Conservation (phyloP, 2,797 vertebrate genomes). For the Lophotriccus pileatus region DNA sequence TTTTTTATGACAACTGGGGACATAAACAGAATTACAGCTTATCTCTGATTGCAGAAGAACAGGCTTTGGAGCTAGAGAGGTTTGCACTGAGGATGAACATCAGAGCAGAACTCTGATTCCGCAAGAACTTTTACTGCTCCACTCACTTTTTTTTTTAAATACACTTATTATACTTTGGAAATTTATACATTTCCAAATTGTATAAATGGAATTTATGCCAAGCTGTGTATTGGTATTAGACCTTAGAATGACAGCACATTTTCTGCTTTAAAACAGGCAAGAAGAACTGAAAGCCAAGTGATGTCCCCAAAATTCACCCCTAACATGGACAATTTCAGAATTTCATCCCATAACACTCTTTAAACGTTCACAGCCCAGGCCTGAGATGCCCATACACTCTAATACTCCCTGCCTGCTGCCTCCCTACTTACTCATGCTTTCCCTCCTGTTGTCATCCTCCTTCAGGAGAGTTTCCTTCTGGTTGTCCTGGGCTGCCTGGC, state of each 20-base stretch:
- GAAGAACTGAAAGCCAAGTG: neutral
- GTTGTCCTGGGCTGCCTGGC: slow-evolving; percentile 84
- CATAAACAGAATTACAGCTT: neutral
- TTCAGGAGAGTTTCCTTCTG: slow-evolving; percentile 83
- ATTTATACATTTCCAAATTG: no score
- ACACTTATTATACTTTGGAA: neutral
- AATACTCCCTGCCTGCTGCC: neutral
- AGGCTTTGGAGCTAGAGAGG: neutral
- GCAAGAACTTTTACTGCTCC: neutral
- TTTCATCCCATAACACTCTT: neutral
- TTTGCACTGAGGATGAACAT: neutral
- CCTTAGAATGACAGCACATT: neutral
- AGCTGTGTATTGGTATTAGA: neutral
- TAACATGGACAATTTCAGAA: neutral
- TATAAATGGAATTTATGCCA: no score
- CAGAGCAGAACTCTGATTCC: neutral
- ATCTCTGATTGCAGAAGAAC: neutral
- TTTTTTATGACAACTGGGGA: neutral
- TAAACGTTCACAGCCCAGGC: neutral
- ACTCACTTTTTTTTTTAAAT: neutral
- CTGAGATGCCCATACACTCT: rapidly evolving
- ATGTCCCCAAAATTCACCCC: neutral
- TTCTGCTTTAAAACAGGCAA: neutral
- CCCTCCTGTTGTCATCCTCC: slow-evolving; percentile 88
- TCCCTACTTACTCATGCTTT: slow-evolving; percentile 87